Conservation (phyloP, 2,888 invertebrate genomes). For the Caenorhabditis japonica region DNA sequence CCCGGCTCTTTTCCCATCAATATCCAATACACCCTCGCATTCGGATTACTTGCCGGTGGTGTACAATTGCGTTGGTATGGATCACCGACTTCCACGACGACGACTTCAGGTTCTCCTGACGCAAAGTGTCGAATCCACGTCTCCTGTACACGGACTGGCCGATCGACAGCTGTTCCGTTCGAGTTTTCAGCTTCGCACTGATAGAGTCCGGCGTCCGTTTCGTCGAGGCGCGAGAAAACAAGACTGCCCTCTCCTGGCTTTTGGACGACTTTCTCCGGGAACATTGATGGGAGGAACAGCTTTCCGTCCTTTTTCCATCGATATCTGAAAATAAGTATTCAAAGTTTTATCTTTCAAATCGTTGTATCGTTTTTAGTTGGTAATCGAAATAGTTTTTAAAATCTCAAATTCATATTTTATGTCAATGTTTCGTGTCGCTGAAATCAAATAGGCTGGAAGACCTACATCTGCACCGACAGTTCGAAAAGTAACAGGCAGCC, state of each 20-base stretch:
- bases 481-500: too few species aligned
- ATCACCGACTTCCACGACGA: slow-evolving; percentile 74
- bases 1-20: slow-evolving; percentile 73
- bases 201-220: slow-evolving; percentile 72
- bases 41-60: slow-evolving; percentile 74
- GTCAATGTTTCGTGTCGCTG: too few species aligned
- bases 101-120: slow-evolving; percentile 65
- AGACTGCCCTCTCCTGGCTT: slow-evolving; percentile 86
- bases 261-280: slow-evolving; percentile 90
- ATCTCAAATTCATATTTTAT: too few species aligned
- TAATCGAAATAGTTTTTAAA: background rate
- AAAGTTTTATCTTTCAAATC: background rate
- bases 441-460: too few species aligned
- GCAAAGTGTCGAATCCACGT: slow-evolving; percentile 73
- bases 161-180: slow-evolving; percentile 83
- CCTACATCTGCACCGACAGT: too few species aligned
- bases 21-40: slow-evolving; percentile 76
- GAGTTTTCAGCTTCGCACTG: slow-evolving; percentile 93
- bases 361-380: too few species aligned
- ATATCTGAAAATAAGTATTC: slow-evolving; percentile 77
- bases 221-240: slow-evolving; percentile 69
- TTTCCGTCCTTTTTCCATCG: slow-evolving; percentile 96
- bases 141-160: slow-evolving; percentile 67
- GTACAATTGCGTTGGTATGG: slow-evolving; percentile 74
- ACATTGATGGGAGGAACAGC: slow-evolving; percentile 83